Evolutionary conservation across 1,140 invertebrate genomes (phyloP), one percentile per base, ranked within the genome.

Genomic region (Eumaeus atala): DNA sequence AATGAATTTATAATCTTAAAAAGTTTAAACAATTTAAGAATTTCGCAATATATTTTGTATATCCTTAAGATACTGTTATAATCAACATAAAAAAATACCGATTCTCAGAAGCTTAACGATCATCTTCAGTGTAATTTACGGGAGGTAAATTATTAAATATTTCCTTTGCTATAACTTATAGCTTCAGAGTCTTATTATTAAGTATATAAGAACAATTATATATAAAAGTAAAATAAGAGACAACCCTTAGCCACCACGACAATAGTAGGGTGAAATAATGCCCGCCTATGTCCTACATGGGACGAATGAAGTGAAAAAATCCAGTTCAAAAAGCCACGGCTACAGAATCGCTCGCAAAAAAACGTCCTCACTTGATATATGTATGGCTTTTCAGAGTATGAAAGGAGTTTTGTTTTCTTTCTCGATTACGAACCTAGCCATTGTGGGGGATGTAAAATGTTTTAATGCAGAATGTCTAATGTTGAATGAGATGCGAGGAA

Each of bases 221-320:
- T 48, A 38, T n/a, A 33, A 54, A 56, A 58, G 55, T 18, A 12
- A 12, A 48, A n/a, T 16, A 17, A 12, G 47, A 36, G 48, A 47
- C 74, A 82, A 58, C 77, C 77, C 80, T 84, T 28, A 40, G 14
- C 21, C 42, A 33, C 16, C 63, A 55, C n/a, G n/a, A n/a, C 33
- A 62, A 56, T 60, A 62, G 58, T 63, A 64, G 62, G 67, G 66
- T 63, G 66, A 76, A 75, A 81, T 77, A 79, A 77, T 76, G 70
- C 71, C 21, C n/a, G n/a, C n/a, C n/a, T n/a, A n/a, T n/a, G 10
- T 54, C 59, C 61, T 57, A 63, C 67, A 54, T 28, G 56, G 62
- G 67, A 60, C 70, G 74, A 77, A 78, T 76, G 75, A 68, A 79
- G 75, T 75, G 77, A 81, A 84, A 82, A 84, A 81, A 79, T 64